Base-by-base conservation (phyloP, 1,140 invertebrate species). In the Pteromalus puparum region DNA sequence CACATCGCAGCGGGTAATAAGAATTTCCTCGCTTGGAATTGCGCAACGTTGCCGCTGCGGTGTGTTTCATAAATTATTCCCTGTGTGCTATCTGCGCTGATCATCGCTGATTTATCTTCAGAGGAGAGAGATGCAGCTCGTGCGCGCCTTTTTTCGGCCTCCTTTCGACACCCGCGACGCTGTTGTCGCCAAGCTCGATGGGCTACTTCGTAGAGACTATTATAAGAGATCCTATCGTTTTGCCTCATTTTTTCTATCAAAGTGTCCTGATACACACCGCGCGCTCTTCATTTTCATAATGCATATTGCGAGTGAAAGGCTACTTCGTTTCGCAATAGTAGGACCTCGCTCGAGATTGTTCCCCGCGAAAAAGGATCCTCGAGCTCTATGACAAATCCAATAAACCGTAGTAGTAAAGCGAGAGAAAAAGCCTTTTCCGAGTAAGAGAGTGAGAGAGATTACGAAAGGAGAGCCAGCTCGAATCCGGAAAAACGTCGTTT, bases 61-160 rank as follows among this genome's bases (percentile, higher is more conserved):
- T 61, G 53, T 61, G 53, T 61, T 61, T 61, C 53, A 61, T 61
- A 61, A 61, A 61, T 61, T 61, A 61, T 61, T 61, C 53, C 18
- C 53, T 9, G 6, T 9, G 6, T 0, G 2, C 18, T 61, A 61
- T 61, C 15, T 61, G 21, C 4, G 2, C 53, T 21, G 53, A 61
- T 61, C 53, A 61, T 61, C 53, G 53, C 53, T 61, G 53, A 61
- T 61, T 61, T 61, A 61, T 61, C 53, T n/a, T 6, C 4, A n/a
- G 53, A 7, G 53, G 48, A 53, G 53, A 18, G 6, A 6, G 53
- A 61, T 61, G 53, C 53, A 61, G 18, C 53, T 53, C 48, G 48
- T 53, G 53, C 53, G 53, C 53, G 18, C 53, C 53, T 61, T 61
- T 61, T 61, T 61, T n/a, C 38, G 21, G 21, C 53, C 53, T 61